Evolutionary conservation across 2,113 vertebrate species (phyloP).

Genomic region (Prionailurus viverrinus): DNA sequence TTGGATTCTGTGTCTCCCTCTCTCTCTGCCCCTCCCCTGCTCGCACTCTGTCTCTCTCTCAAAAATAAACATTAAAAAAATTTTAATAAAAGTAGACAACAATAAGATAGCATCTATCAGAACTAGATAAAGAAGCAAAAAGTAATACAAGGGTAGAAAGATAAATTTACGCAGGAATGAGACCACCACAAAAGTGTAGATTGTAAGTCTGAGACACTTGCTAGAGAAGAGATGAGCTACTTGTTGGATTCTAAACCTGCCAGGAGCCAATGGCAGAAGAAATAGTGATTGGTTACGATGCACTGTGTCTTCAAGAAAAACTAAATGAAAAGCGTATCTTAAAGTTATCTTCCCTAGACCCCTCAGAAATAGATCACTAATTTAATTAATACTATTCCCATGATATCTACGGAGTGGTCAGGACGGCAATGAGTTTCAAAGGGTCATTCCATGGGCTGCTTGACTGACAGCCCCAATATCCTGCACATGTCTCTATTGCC

Average conservation of each 20-base stretch:
- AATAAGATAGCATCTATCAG: slow-evolving; percentile 5
- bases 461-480: background rate
- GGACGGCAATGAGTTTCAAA: background rate
- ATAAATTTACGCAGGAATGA: background rate
- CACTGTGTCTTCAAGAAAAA: background rate
- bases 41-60: no score
- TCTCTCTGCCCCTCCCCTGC: no score
- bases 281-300: background rate
- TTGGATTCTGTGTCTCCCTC: no score
- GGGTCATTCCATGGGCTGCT: background rate
- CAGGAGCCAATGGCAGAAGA: background rate
- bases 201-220: background rate
- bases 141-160: background rate
- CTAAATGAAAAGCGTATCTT: background rate
- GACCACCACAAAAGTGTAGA: background rate
- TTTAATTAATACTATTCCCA: background rate
- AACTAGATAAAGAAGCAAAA: slow-evolving; percentile 6
- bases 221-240: background rate
- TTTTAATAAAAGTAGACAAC: no score
- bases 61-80: no score
- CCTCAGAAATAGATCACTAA: background rate
- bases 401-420: background rate
- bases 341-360: background rate
- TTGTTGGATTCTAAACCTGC: background rate
- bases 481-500: background rate